A percentile compares a stretch with the other conserved stretches of the same genome.
phyloP scores from a whole-genome alignment of 2,888 invertebrate species.

The Drosophila algonquin region DNA sequence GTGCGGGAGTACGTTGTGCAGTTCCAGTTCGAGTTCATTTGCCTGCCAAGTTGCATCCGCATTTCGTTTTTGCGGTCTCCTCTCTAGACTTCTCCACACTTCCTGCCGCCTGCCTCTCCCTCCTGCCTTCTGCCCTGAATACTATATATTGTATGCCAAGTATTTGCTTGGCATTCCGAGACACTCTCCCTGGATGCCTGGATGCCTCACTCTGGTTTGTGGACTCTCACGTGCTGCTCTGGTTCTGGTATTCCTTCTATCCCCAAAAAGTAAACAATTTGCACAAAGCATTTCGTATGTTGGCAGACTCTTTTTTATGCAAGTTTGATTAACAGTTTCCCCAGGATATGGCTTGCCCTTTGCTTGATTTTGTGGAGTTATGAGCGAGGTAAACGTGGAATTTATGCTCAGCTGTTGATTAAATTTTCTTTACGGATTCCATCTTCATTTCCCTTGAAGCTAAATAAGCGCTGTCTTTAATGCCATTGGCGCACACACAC shows the following conservation, averaged over 20 bases:
- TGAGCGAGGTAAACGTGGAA: not conserved
- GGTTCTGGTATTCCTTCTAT: constrained; percentile 25
- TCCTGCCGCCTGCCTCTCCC: too few species aligned
- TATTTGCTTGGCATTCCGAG: constrained; percentile 50
- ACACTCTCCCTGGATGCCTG: constrained; percentile 14
- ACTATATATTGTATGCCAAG: constrained; percentile 53
- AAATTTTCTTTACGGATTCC: not conserved
- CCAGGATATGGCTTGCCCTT: not conserved
- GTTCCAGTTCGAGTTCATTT: constrained; percentile 65
- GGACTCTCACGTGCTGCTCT: constrained; percentile 37
- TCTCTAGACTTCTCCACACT: not conserved
- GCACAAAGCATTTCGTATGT: constrained; percentile 71
- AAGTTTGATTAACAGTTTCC: constrained; percentile 27
- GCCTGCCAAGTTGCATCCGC: constrained; percentile 72
- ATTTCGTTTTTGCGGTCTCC: constrained; percentile 74
- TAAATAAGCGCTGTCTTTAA: constrained; percentile 9
- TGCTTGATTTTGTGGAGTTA: not conserved
- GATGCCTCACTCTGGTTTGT: constrained; percentile 2
- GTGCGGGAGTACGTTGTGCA: not conserved
- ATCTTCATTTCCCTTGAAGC: not conserved
- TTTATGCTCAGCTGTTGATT: not conserved
- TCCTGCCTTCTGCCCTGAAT: constrained; percentile 50
- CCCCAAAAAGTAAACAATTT: constrained; percentile 60
- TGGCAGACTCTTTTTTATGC: constrained; percentile 38
- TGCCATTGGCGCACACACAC: constrained; percentile 12